Conservation (phyloP, 2,797 vertebrate species). For the Acrossocheilus wenchowensis region DNA sequence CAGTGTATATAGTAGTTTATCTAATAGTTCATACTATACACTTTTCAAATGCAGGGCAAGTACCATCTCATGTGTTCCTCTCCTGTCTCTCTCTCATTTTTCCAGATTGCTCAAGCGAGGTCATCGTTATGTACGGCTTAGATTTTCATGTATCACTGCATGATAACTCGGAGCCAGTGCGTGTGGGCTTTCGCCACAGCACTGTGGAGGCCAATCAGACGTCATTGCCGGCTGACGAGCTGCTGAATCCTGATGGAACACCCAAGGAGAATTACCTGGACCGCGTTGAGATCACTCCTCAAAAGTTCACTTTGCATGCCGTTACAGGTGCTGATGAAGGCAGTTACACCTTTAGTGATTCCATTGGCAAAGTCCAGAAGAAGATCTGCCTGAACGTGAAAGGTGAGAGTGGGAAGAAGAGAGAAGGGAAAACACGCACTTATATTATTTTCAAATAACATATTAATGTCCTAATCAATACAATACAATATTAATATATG, state of each 20-base stretch:
- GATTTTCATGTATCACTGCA: conserved; percentile 67
- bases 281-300: conserved; percentile 64
- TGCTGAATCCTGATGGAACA: conserved; percentile 60
- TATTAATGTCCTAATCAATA: not conserved
- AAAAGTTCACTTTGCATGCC: conserved; percentile 61
- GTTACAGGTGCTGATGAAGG: conserved; percentile 76
- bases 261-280: conserved; percentile 61
- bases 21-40: not conserved
- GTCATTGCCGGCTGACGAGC: conserved; percentile 65
- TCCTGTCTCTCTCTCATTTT: conserved; percentile 9
- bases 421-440: not conserved
- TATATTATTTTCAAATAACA: not conserved
- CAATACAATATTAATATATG: not conserved
- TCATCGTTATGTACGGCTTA: conserved; percentile 72
- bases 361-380: conserved; percentile 57
- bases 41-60: not conserved
- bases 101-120: conserved; percentile 77
- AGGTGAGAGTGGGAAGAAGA: conserved; percentile 69
- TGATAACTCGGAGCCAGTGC: conserved; percentile 62
- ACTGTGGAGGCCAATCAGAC: conserved; percentile 77
- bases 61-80: not conserved
- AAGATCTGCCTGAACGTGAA: conserved; percentile 81
- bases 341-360: conserved; percentile 76
- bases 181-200: conserved; percentile 72
- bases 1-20: not conserved